Evolutionary conservation across 2,888 invertebrate genomes (phyloP), one percentile per base, ranked within the genome.

Genomic region (Eulithis testata): DNA sequence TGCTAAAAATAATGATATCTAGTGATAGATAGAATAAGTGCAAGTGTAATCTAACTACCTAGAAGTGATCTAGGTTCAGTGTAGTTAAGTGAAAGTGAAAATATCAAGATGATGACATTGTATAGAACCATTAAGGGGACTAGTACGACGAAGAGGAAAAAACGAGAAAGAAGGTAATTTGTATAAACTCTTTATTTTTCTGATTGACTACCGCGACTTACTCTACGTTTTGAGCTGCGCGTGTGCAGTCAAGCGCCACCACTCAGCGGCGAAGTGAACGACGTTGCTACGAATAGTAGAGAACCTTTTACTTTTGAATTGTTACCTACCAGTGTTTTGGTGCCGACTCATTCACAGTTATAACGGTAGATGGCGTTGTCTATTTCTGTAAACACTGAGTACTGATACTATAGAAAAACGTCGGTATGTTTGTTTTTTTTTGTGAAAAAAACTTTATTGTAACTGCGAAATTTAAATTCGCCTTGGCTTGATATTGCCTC

Each of bases 91-190:
- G 49, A 49, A 69, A 78, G 77, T 79, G 80, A 76, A 73, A 73
- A 68, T 47, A 63, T 74, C 86, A 94, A 91, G 78, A 94, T 94
- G 94, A 94, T 94, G 94, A 94, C 94, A 75, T 66, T 94, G 57
- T 94, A 94, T 78, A 85, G 94, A 83, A 94, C 94, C 83, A 93
- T 94, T 63, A 94, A 94, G 74, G 94, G 94, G 36, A 93, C 91
- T 31, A 90, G 93, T 58, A 93, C 94, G 1, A 82, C 91, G 31
- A 94, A 93, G 77, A 87, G 94, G 75, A 93, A 92, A 83, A 89
- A 90, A 78, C 82, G 94, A 59, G 94, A 94, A 75, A 87, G 94
- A 73, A 94, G 94, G 93, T 93, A 47, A 31, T 36, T 40, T 40
- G 1, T 8, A 7, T 9, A 8, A 40, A 1, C 9, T 21, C 21